Evolutionary conservation across 2,797 vertebrate species (phyloP).

Genomic region (Microchirus variegatus): DNA sequence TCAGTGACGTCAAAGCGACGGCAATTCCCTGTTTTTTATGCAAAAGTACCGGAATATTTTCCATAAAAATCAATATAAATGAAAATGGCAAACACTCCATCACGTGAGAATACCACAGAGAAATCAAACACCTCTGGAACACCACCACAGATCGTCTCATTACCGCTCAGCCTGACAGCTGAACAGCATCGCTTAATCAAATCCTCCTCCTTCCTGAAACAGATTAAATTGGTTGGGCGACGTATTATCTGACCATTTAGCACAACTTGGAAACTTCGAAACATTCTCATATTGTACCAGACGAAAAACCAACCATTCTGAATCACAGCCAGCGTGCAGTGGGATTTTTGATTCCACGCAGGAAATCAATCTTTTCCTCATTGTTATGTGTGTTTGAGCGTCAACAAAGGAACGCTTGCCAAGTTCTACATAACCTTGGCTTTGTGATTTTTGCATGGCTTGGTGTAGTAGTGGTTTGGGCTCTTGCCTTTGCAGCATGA

Average conservation of each 20-base stretch:
- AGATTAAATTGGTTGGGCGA: constrained; percentile 2
- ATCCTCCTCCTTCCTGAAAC: constrained; percentile 3
- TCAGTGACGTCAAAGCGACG: neutral
- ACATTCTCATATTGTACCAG: neutral
- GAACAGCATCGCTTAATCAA: constrained; percentile 16
- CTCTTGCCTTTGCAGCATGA: too few relatives aligned
- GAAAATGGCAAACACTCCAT: too few relatives aligned
- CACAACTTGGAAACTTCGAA: neutral
- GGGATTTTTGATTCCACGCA: neutral
- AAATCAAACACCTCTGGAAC: constrained; percentile 30
- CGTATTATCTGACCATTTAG: neutral
- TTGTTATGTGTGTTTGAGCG: neutral
- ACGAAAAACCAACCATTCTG: neutral
- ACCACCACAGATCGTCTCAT: constrained; percentile 32
- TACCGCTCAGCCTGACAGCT: constrained; percentile 41
- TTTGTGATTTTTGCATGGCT: neutral
- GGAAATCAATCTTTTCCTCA: neutral
- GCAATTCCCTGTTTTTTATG: neutral
- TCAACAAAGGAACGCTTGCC: neutral
- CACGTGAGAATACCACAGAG: constrained; percentile 31
- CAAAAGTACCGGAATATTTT: neutral
- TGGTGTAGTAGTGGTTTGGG: too few relatives aligned
- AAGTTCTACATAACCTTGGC: neutral
- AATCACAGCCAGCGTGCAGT: neutral
- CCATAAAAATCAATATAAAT: neutral